A percentile compares a stretch with the other conserved stretches of the same genome.
Evolutionary conservation across 2,113 vertebrate species (phyloP).

Genomic region (Triplophysa rosa): DNA sequence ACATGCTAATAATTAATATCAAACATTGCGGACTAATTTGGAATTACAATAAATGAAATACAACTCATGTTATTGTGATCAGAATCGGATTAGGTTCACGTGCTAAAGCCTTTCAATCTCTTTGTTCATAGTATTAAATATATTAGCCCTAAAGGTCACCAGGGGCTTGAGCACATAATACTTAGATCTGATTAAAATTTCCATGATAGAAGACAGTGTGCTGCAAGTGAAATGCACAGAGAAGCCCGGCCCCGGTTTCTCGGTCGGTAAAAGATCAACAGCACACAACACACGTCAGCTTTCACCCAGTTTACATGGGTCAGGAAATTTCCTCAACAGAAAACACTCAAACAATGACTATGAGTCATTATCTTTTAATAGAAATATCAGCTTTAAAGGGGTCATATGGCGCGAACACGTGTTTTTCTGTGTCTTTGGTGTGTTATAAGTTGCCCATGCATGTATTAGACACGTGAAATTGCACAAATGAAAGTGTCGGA

Average conservation of each 20-base stretch:
- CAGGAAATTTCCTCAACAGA: background rate
- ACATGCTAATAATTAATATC: background rate
- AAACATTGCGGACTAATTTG: background rate
- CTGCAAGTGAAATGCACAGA: conserved; percentile 20
- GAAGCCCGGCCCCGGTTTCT: background rate
- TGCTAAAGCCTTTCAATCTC: background rate
- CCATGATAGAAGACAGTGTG: background rate
- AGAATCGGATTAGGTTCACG: background rate
- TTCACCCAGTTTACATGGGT: background rate
- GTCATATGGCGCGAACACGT: too few species aligned
- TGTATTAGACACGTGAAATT: too few species aligned
- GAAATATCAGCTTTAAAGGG: background rate
- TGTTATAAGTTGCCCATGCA: too few species aligned
- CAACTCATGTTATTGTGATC: background rate
- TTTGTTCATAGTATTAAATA: background rate
- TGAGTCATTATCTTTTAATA: background rate
- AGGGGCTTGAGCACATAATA: background rate
- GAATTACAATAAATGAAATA: background rate
- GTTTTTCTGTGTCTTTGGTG: too few species aligned
- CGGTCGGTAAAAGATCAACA: background rate
- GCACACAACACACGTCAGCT: background rate
- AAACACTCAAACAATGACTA: background rate
- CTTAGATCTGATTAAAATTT: conserved; percentile 29
- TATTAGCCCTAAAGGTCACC: background rate
- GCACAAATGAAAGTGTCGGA: too few species aligned